Evolutionary conservation across 1,140 invertebrate genomes (phyloP).

Genomic region (Drosophila burlai): DNA sequence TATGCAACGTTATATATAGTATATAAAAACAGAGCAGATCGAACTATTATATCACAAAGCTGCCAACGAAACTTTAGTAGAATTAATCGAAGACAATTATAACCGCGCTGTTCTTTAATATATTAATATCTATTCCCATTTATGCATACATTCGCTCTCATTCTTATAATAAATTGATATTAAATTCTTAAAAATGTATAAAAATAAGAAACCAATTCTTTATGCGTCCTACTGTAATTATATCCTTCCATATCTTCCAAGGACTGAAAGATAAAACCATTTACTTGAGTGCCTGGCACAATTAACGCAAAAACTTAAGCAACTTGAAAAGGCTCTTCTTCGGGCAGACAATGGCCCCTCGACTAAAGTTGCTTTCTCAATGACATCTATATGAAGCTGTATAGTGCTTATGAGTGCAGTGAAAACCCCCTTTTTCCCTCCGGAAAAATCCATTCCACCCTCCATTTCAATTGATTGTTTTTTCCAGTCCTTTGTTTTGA

Average conservation of each 20-base stretch:
- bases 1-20: background rate
- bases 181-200: background rate
- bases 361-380: constrained; percentile 39
- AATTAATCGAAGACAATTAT: background rate
- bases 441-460: background rate
- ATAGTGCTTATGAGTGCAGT: constrained; percentile 16
- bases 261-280: constrained; percentile 11
- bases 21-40: too few relatives aligned
- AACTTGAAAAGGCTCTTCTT: constrained; percentile 16
- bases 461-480: constrained; percentile 3
- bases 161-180: too few relatives aligned
- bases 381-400: constrained; percentile 25
- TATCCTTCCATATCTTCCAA: background rate
- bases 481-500: constrained; percentile 41
- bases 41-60: too few relatives aligned
- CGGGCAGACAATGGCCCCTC: constrained; percentile 27
- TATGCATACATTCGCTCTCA: too few relatives aligned
- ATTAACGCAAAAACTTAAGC: constrained; percentile 31
- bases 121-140: background rate
- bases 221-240: too few relatives aligned
- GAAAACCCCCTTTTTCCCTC: background rate
- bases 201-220: background rate
- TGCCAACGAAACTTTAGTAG: too few relatives aligned
- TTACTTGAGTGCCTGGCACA: constrained; percentile 5
- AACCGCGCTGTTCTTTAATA: background rate